These are phyloP conservation scores for Xestobium rufovillosum DNA, from an alignment of 2,888 invertebrate genomes.

Conservation along the genomic window DNA sequence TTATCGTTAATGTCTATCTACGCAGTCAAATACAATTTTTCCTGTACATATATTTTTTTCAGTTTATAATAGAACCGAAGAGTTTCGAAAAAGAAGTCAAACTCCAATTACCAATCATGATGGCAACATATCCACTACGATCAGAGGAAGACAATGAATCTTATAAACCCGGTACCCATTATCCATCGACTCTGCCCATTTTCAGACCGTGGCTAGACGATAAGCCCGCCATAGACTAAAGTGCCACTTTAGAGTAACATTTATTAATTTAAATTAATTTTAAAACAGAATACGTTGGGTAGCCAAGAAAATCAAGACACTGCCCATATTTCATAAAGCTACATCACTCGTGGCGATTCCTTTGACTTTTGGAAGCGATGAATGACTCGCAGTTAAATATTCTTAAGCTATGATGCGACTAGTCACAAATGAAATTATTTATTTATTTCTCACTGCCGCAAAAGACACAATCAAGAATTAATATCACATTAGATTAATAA, in stretches of 20 bases:
- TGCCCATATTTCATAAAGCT: too few species aligned
- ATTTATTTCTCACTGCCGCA: too few species aligned
- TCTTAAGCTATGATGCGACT: too few species aligned
- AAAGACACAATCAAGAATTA: too few species aligned
- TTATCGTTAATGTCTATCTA: background rate
- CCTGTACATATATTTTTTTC: constrained; percentile 32
- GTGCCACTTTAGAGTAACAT: background rate
- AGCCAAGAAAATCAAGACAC: constrained; percentile 1
- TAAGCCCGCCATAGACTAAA: constrained; percentile 44
- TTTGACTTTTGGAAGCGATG: too few species aligned
- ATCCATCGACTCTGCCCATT: constrained; percentile 84
- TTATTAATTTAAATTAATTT: background rate
- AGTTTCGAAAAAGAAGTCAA: constrained; percentile 88
- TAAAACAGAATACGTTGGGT: background rate
- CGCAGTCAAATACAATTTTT: constrained; percentile 10
- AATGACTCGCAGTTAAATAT: too few species aligned
- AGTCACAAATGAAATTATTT: too few species aligned
- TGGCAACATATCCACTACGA: constrained; percentile 85
- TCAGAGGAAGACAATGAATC: constrained; percentile 56
- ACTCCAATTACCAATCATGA: constrained; percentile 81
- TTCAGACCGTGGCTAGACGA: constrained; percentile 86
- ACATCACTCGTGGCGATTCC: too few species aligned
- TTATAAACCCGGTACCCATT: constrained; percentile 79
- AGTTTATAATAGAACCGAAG: constrained; percentile 88
- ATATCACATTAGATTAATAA: too few species aligned